Conservation (phyloP, 2,113 vertebrate genomes). For the Thomomys bottae region DNA sequence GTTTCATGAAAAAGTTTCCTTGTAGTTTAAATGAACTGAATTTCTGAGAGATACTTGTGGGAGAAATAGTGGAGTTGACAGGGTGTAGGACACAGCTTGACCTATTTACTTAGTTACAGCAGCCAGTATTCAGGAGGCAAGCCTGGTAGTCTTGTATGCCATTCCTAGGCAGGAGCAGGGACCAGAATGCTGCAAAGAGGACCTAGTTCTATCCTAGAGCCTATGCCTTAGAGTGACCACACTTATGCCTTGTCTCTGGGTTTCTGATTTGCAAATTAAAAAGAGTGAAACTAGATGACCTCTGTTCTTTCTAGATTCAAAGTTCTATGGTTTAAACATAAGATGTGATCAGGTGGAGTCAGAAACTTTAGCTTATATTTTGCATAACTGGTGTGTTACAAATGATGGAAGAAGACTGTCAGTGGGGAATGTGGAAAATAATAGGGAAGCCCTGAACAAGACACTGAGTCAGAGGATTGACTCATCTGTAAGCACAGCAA, state of each 20-base stretch:
- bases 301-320: not conserved
- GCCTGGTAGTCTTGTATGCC: not conserved
- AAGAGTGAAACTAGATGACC: not conserved
- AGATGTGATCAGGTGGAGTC: not conserved
- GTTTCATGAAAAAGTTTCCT: not conserved
- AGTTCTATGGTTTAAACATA: not conserved
- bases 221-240: not conserved
- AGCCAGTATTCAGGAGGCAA: not conserved
- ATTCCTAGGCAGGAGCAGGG: not conserved
- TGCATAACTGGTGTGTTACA: not conserved
- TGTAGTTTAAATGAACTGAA: slow-evolving; percentile 4
- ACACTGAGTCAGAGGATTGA: not conserved
- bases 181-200: not conserved
- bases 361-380: not conserved
- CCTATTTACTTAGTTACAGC: not conserved
- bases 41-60: not conserved
- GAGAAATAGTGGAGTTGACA: not conserved
- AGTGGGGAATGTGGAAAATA: not conserved
- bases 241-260: not conserved
- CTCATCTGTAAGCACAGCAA: not conserved
- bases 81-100: not conserved
- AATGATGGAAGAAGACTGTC: not conserved
- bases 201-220: not conserved
- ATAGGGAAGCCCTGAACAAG: not conserved
- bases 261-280: slow-evolving; percentile 25